A percentile compares a stretch with the other conserved stretches of the same genome.
phyloP scores from a whole-genome alignment of 1,140 invertebrate species.

The Orussus abietinus region DNA sequence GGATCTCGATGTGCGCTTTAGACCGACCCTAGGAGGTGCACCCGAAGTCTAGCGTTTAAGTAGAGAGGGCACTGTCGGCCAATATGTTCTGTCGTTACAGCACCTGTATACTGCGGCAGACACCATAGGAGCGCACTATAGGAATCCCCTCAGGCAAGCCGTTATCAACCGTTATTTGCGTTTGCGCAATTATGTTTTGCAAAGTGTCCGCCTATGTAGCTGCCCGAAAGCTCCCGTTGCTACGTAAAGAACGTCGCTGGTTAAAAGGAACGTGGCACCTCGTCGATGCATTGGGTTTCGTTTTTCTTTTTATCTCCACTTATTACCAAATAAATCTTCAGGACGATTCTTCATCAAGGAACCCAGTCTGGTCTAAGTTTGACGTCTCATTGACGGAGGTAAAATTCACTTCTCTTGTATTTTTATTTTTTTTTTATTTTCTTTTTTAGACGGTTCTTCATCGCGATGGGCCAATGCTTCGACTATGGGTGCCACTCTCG shows the following conservation, averaged over 20 bases:
- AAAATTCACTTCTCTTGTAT: too few species aligned
- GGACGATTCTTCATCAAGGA: too few species aligned
- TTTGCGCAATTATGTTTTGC: slow-evolving; percentile 41
- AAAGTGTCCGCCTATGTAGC: slow-evolving; percentile 2
- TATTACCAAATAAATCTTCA: too few species aligned
- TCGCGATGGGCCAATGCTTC: not conserved
- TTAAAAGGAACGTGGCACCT: not conserved
- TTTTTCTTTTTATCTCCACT: slow-evolving; percentile 12
- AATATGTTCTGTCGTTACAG: slow-evolving; percentile 64
- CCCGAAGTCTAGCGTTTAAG: not conserved
- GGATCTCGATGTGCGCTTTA: too few species aligned
- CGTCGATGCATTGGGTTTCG: not conserved
- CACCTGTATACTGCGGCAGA: slow-evolving; percentile 69
- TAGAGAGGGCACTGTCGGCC: slow-evolving; percentile 41
- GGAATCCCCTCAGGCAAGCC: slow-evolving; percentile 74
- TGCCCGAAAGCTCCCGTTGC: slow-evolving; percentile 2
- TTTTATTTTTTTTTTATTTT: slow-evolving; percentile 15
- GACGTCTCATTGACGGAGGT: too few species aligned
- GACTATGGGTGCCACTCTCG: slow-evolving; percentile 3
- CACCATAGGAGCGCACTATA: slow-evolving; percentile 61
- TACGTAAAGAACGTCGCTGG: too few species aligned
- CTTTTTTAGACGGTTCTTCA: slow-evolving; percentile 2
- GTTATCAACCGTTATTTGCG: slow-evolving; percentile 54
- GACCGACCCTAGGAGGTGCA: not conserved
- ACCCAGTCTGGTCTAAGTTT: too few species aligned